Evolutionary conservation across 2,113 vertebrate genomes (phyloP).

Genomic region (Cyrtonyx montezumae): DNA sequence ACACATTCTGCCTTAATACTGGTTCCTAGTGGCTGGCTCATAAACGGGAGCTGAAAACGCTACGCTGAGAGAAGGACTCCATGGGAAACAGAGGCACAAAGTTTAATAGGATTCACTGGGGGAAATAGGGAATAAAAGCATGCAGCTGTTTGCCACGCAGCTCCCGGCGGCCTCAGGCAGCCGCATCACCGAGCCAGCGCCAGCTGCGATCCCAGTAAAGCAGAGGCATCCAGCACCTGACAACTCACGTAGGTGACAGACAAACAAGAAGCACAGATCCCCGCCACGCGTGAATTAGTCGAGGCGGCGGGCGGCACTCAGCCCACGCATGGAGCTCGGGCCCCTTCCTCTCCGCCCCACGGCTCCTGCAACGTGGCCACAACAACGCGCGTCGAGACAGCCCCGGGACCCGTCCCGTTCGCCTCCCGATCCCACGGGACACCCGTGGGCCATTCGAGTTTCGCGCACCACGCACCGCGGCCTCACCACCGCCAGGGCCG

Average conservation of each 20-base stretch:
- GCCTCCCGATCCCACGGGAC: too few relatives aligned
- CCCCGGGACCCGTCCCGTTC: too few relatives aligned
- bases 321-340: background rate
- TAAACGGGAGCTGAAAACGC: fast-evolving
- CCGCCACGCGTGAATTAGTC: too few relatives aligned
- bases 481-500: background rate
- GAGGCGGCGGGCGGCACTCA: too few relatives aligned
- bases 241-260: background rate
- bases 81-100: fast-evolving
- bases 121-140: background rate
- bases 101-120: fast-evolving
- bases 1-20: fast-evolving
- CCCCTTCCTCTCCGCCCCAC: too few relatives aligned
- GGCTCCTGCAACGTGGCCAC: too few relatives aligned
- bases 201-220: background rate
- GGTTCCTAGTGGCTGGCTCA: fast-evolving
- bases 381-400: too few relatives aligned
- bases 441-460: too few relatives aligned
- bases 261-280: background rate
- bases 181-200: background rate
- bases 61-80: fast-evolving
- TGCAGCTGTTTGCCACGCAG: fast-evolving
- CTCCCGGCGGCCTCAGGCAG: background rate
- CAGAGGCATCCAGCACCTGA: background rate
- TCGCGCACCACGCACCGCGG: too few relatives aligned